Conservation (phyloP, 1,140 invertebrate species). For the Pectinophora gossypiella region DNA sequence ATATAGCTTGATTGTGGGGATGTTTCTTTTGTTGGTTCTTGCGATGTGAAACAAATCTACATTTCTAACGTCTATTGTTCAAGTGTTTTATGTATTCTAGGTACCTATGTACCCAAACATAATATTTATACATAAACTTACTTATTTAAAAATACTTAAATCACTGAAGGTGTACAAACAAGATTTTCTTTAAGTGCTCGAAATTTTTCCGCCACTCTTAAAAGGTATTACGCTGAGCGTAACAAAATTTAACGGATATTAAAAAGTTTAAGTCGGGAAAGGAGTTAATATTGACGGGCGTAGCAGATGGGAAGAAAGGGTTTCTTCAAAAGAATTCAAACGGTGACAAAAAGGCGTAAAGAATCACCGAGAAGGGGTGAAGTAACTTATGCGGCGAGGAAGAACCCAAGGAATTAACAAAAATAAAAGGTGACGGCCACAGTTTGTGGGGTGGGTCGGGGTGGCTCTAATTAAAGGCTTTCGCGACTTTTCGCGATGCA, state of each 20-base stretch:
- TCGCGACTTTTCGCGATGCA: conserved; percentile 70
- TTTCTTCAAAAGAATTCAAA: conserved; percentile 70
- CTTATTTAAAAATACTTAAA: neutral
- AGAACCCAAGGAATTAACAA: conserved; percentile 71
- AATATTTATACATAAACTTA: neutral
- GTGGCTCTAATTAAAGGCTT: conserved; percentile 72
- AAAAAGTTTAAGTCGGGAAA: conserved; percentile 70
- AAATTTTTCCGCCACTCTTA: conserved; percentile 36
- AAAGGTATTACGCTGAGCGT: conserved; percentile 57
- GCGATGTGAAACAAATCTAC: neutral
- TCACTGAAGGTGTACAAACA: neutral
- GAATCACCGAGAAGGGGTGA: conserved; percentile 66
- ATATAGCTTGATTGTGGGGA: conserved; percentile 42
- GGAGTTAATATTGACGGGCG: conserved; percentile 76
- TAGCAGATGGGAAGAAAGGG: conserved; percentile 71
- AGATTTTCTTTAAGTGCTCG: conserved; percentile 1
- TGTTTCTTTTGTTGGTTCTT: conserved; percentile 18
- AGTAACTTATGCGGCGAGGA: conserved; percentile 74
- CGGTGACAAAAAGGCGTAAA: conserved; percentile 74
- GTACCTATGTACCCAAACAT: neutral
- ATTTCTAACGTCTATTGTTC: neutral
- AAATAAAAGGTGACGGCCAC: conserved; percentile 75
- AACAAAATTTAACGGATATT: conserved; percentile 75
- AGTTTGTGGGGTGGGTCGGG: conserved; percentile 61
- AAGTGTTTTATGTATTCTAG: too few species aligned